These are phyloP conservation scores for Sturmia bella DNA, from an alignment of 2,888 invertebrate genomes.

Conservation along the genomic window DNA sequence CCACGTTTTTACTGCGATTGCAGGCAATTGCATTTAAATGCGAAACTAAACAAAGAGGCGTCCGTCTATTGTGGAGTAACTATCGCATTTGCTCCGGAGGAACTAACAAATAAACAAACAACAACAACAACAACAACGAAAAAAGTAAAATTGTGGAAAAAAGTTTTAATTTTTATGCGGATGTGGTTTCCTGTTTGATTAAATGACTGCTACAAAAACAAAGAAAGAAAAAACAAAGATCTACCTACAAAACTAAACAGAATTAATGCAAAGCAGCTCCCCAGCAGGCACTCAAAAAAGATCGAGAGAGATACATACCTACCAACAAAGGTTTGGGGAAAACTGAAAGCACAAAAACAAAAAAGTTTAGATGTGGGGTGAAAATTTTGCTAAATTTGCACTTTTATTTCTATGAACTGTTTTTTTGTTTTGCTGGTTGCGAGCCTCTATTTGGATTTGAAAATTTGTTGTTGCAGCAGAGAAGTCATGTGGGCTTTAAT, in stretches of 20 bases:
- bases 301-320: not conserved
- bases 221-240: too few species aligned
- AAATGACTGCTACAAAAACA: slow-evolving; percentile 21
- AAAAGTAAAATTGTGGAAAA: slow-evolving; percentile 18
- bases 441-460: too few species aligned
- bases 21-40: slow-evolving; percentile 21
- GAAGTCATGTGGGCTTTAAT: too few species aligned
- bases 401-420: not conserved
- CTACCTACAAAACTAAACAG: slow-evolving; percentile 42
- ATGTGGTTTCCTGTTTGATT: slow-evolving; percentile 69
- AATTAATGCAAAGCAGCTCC: not conserved
- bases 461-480: too few species aligned
- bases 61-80: slow-evolving; percentile 50
- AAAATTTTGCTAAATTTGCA: not conserved
- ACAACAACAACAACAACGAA: slow-evolving; percentile 27
- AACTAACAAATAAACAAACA: slow-evolving; percentile 12
- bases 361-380: slow-evolving; percentile 6
- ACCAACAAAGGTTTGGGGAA: too few species aligned
- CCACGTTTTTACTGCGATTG: slow-evolving; percentile 47
- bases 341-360: not conserved
- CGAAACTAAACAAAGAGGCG: slow-evolving; percentile 54
- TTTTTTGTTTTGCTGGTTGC: too few species aligned
- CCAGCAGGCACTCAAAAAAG: not conserved
- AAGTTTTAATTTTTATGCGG: slow-evolving; percentile 64
- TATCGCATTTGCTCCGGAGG: slow-evolving; percentile 51